Base-by-base conservation (phyloP, 1,140 invertebrate species). In the Cherax quadricarinatus region DNA sequence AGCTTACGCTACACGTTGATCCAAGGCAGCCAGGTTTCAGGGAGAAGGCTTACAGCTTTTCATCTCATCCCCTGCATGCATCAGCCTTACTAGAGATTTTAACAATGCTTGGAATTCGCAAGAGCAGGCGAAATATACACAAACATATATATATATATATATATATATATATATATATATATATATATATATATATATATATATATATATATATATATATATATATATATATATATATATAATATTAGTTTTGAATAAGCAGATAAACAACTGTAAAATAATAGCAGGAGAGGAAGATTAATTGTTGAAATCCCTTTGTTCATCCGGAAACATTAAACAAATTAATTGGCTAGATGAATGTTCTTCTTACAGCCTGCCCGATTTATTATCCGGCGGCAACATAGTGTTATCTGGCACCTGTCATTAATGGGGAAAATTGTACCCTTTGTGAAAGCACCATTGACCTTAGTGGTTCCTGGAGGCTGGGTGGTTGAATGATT, bases 161-260 rank as follows among this genome's bases (percentile, higher is more conserved):
- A 53, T 18, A 53, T 53, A 83, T 53, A 83, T 53, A 83, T 53
- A 83, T 53, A 83, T 53, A 83, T 57, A 53, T 83, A 83, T 83
- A 83, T 83, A 83, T 83, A 83, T 83, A 83, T 83, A 83, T 83
- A 83, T 83, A 83, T 83, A 83, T 83, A 83, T 83, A 83, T 83
- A 53, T 83, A 83, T 83, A 83, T 83, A 83, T 83, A 83, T 83
- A 83, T 60, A 83, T 83, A 83, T 83, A 83, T 83, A 83, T 83
- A 83, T 83, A 83, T 83, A 83, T 83, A 83, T 83, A 83, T 83
- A 83, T 83, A 83, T 83, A 83, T 83, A 83, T 83, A 83, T 83
- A 83, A 83, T 83, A 83, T 60, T 48, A 18, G 48, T 83, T 48
- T 83, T 57, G 12, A 57, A 57, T 14, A 57, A 9, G 53, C 4